These are phyloP conservation scores for Threskiornis aethiopicus DNA, from an alignment of 2,797 vertebrate genomes.

Conservation along the genomic window DNA sequence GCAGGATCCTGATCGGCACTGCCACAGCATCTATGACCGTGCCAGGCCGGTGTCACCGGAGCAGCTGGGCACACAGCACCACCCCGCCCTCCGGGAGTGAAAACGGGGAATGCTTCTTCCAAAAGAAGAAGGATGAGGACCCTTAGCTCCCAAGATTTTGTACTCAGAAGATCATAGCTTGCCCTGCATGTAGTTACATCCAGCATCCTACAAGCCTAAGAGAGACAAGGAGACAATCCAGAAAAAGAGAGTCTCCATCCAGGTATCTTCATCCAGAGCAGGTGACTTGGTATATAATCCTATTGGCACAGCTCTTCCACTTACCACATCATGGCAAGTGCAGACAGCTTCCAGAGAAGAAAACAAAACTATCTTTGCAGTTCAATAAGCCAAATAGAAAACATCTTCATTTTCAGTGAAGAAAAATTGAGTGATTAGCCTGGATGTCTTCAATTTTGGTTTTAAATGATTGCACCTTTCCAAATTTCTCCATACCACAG, in stretches of 20 bases:
- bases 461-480: neutral
- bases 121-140: neutral
- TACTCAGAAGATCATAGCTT: neutral
- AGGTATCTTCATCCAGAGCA: neutral
- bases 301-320: neutral
- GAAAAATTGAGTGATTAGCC: neutral
- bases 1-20: neutral
- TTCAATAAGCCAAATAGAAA: neutral
- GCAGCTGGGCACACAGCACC: neutral
- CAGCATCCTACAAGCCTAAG: neutral
- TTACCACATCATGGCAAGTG: neutral
- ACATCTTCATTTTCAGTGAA: neutral
- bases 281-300: neutral
- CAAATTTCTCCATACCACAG: neutral
- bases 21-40: fast-evolving
- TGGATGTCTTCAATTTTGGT: neutral
- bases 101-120: neutral
- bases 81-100: no score
- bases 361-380: neutral
- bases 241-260: neutral
- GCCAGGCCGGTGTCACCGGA: neutral
- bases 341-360: neutral
- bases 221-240: neutral
- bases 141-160: neutral
- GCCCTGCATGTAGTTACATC: neutral